Evolutionary conservation across 2,888 invertebrate genomes (phyloP), one percentile per base, ranked within the genome.

Genomic region (Nomada flava): DNA sequence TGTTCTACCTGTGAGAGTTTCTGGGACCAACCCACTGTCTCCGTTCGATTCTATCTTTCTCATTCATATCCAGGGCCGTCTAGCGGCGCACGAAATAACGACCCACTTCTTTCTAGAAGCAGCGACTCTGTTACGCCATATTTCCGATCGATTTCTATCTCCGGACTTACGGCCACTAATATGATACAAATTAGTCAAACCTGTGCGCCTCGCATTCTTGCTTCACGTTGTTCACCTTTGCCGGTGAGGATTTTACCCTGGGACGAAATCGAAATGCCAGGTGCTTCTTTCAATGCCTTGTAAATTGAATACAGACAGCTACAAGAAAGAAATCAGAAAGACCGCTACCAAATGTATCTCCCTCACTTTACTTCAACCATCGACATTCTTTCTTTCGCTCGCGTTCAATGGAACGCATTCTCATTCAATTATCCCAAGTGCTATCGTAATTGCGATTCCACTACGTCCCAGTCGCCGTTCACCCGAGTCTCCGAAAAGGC

Each of bases 1-100:
- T 89, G 86, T 90, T 90, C 89, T 90, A 91, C 90, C 91, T 90
- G 89, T 81, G 79, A 62, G 64, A 80, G 75, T 76, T 62, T 69
- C 75, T 72, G 57, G 60, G 60, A 62, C 74, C 57, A 53, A 18
- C 68, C 76, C 71, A 65, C 78, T 44, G 64, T 75, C 64, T 69
- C 63, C 73, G 36, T 67, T 74, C 76, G 69, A 63, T 75, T 80
- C 71, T 82, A 55, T 55, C 76, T 82, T 69, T 62, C 82, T 76
- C 72, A 81, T 88, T 87, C 69, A 79, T 79, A 52, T 53, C 74
- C 74, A 72, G 68, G 69, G 71, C 44, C 67, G 81, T 64, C 78
- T 15, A 44, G 29, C 50, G 53, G 53, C 26, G 23, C 59, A 64
- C 72, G 72, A 73, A 73, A 63, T 47, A 71, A 57, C 71, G 72